Percentiles rank a stretch among this genome's conserved stretches.
Evolutionary conservation across 2,888 invertebrate species (phyloP).

Genomic region (Coleophora deauratella): DNA sequence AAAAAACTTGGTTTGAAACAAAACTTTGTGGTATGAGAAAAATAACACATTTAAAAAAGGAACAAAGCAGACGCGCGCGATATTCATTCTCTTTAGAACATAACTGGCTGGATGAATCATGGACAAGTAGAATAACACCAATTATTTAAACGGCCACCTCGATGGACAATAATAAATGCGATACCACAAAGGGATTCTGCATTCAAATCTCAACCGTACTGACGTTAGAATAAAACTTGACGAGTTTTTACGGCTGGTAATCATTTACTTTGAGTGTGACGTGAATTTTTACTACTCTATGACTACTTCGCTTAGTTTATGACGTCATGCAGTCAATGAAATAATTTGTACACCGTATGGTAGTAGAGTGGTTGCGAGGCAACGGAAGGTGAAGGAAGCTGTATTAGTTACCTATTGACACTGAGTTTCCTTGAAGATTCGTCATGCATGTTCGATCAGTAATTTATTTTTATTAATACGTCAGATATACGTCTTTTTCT

Average conservation of each 20-base stretch:
- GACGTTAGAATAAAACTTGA: neutral
- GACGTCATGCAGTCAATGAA: too few species aligned
- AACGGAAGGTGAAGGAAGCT: too few species aligned
- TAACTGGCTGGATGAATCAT: slow-evolving; percentile 63
- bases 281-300: neutral
- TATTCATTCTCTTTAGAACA: slow-evolving; percentile 40
- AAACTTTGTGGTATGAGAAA: slow-evolving; percentile 20
- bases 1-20: too few species aligned
- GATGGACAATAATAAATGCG: slow-evolving; percentile 37
- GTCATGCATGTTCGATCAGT: too few species aligned
- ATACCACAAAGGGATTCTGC: slow-evolving; percentile 26
- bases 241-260: too few species aligned
- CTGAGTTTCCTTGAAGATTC: too few species aligned
- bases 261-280: neutral
- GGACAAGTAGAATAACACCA: slow-evolving; percentile 65
- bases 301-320: too few species aligned
- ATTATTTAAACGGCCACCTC: slow-evolving; percentile 50
- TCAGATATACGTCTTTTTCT: too few species aligned
- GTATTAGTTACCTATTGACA: too few species aligned
- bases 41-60: slow-evolving; percentile 16
- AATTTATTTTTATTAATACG: too few species aligned
- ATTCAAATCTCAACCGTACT: slow-evolving; percentile 34
- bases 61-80: slow-evolving; percentile 21
- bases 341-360: too few species aligned
- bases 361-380: too few species aligned